These are phyloP conservation scores for Calyptomena viridis DNA, from an alignment of 2,113 vertebrate species.

Conservation along the genomic window DNA sequence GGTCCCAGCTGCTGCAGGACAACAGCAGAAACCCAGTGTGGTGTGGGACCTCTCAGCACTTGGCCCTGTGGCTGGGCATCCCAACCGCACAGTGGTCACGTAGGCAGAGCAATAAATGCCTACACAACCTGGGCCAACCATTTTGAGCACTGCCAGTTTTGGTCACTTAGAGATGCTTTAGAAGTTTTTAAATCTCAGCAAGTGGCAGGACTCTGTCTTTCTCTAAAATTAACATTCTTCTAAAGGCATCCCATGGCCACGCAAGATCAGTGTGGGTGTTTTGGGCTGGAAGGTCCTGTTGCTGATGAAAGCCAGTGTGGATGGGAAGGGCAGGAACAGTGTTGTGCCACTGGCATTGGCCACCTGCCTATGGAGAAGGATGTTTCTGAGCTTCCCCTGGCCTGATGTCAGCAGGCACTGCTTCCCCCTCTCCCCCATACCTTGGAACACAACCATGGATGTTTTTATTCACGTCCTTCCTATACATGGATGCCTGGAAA, in stretches of 20 bases:
- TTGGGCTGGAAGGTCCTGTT: background rate
- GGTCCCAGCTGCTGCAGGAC: background rate
- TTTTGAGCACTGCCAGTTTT: background rate
- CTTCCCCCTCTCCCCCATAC: fast-evolving
- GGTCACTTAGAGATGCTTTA: background rate
- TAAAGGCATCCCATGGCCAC: background rate
- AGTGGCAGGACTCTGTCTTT: background rate
- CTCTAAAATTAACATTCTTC: background rate
- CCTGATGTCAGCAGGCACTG: background rate
- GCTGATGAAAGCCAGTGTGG: fast-evolving
- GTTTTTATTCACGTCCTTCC: background rate
- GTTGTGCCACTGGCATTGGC: background rate
- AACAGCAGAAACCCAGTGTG: background rate
- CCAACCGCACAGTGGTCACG: fast-evolving
- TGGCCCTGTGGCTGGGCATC: background rate
- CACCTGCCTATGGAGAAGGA: background rate
- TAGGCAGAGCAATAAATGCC: background rate
- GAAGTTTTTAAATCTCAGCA: background rate
- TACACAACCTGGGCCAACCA: background rate
- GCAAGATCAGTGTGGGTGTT: too few relatives aligned
- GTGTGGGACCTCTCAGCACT: background rate
- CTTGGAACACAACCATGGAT: background rate
- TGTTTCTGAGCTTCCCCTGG: background rate
- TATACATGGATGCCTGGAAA: background rate
- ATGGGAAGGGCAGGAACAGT: background rate